Evolutionary conservation across 2,797 vertebrate genomes (phyloP).

Genomic region (Sebastolobus alascanus): DNA sequence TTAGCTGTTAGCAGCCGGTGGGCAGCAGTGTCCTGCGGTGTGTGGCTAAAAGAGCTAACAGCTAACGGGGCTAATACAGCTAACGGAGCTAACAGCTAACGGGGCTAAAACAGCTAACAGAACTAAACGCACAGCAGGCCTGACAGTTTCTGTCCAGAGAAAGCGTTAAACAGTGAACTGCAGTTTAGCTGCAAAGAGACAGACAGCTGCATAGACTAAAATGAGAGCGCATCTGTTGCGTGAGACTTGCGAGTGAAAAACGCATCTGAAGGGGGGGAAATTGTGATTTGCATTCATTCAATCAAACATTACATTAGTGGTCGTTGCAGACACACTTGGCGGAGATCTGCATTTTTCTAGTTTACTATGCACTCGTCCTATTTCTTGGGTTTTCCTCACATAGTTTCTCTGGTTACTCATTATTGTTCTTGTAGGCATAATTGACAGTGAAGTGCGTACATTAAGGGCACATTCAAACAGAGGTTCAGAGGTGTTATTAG

Average conservation of each 20-base stretch:
- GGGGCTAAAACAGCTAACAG: background rate
- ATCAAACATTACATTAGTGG: rapidly evolving
- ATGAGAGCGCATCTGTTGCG: too few relatives aligned
- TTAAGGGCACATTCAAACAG: background rate
- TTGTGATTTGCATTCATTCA: background rate
- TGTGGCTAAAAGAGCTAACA: background rate
- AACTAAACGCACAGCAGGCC: background rate
- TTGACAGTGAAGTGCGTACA: background rate
- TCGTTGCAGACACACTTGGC: background rate
- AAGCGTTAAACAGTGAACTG: too few relatives aligned
- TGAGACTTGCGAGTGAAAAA: background rate
- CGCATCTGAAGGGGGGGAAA: rapidly evolving
- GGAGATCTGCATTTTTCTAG: too few relatives aligned
- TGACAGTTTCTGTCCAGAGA: too few relatives aligned
- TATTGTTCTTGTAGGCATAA: background rate
- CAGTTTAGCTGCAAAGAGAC: too few relatives aligned
- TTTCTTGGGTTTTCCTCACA: background rate
- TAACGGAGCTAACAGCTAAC: background rate
- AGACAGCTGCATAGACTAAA: too few relatives aligned
- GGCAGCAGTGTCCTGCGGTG: too few relatives aligned
- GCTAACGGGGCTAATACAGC: background rate
- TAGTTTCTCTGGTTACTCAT: background rate
- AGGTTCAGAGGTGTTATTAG: background rate
- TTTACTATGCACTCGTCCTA: too few relatives aligned
- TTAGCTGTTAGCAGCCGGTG: too few relatives aligned